Base-by-base conservation (phyloP, 2,888 invertebrate species). In the Cancer borealis region DNA sequence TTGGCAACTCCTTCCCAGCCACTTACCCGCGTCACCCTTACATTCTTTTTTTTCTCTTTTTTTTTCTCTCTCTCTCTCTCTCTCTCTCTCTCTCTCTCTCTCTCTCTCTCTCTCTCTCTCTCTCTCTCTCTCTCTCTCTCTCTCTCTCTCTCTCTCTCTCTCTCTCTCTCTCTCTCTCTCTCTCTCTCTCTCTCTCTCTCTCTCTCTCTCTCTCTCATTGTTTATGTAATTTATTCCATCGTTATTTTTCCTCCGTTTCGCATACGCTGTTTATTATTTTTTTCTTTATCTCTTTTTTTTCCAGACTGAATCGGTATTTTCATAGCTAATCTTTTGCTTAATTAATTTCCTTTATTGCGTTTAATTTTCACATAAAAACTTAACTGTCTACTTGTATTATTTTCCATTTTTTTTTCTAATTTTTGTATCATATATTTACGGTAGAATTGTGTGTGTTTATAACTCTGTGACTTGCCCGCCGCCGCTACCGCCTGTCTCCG, bases 71-170 rank as follows among this genome's bases (percentile, higher is more conserved):
- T 92, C 84, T 84, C 47, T 92, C 46, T 79, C 84, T 46, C 46
- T 46, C 47, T 79, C 30, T 26, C 92, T 47, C 46, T 46, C 21
- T 26, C 49, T 46, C 66, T 84, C 49, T 47, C 26, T 30, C 26
- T 84, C 79, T 46, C 73, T 12, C 21, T 89, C 89, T 89, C 87
- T 87, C 87, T 30, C 45, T 45, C 39, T 45, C 39, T 66, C 66
- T 66, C 66, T 66, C 21, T n/a, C 39, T 39, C 84, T 92, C 54
- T 92, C 60, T 88, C 54, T 92, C 87, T 87, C 92, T 92, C 84
- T 92, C 92, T 92, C 92, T 92, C 92, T 92, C 92, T 88, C 87
- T 92, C 87, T 87, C 92, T 49, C 87, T 87, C 54, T 87, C 45
- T 30, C 92, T 54, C 49, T 47, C n/a, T 30, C 54, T 47, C 73